These are phyloP conservation scores for Neodiprion lecontei DNA, from an alignment of 1,140 invertebrate genomes.

Conservation along the genomic window DNA sequence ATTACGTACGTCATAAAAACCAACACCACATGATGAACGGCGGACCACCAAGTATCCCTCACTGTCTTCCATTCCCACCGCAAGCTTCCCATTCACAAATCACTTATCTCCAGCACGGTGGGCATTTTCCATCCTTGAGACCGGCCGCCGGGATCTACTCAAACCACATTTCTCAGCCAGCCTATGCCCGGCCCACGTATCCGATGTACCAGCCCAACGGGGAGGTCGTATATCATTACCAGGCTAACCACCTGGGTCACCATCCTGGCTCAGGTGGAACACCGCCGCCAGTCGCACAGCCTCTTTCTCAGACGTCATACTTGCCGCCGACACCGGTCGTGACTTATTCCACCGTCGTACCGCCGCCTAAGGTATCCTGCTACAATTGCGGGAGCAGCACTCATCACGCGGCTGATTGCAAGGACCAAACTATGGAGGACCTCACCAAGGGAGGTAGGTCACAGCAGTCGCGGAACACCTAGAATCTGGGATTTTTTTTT, in stretches of 20 bases:
- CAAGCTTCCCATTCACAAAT: constrained; percentile 54
- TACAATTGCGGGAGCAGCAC: constrained; percentile 74
- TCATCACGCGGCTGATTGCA: constrained; percentile 84
- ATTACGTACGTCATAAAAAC: constrained; percentile 55
- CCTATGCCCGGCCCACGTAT: constrained; percentile 58
- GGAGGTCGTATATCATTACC: constrained; percentile 62
- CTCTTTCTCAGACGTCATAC: constrained; percentile 60
- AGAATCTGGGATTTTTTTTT: constrained; percentile 3
- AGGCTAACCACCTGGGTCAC: constrained; percentile 56
- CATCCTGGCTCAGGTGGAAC: constrained; percentile 47
- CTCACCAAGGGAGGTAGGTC: constrained; percentile 72
- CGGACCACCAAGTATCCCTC: constrained; percentile 42
- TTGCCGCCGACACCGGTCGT: constrained; percentile 57
- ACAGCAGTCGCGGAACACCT: constrained; percentile 25
- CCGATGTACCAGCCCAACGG: constrained; percentile 58
- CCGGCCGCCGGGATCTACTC: constrained; percentile 56
- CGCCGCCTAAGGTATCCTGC: constrained; percentile 67
- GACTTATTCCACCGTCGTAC: constrained; percentile 54
- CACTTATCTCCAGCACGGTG: constrained; percentile 52
- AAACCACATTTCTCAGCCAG: constrained; percentile 57
- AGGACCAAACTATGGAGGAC: constrained; percentile 87
- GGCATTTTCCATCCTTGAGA: constrained; percentile 55
- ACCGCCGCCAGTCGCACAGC: constrained; percentile 46
- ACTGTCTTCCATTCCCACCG: constrained; percentile 47
- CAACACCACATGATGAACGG: constrained; percentile 53